Evolutionary conservation across 1,140 invertebrate genomes (phyloP).

Genomic region (Chrysomallon squamiferum): DNA sequence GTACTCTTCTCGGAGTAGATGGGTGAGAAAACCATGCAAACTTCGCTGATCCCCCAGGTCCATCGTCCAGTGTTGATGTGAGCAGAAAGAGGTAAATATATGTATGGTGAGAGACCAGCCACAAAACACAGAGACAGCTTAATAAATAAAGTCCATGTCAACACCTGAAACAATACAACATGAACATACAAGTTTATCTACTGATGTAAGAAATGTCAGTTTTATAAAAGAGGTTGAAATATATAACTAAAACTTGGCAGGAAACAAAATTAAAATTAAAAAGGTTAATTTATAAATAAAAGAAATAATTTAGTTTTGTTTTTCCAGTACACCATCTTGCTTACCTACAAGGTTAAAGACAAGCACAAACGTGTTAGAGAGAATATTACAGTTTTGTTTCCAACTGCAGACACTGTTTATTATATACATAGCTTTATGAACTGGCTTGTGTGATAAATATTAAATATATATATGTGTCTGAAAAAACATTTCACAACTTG

Average conservation of each 20-base stretch:
- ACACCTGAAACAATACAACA: conserved; percentile 29
- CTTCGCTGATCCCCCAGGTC: conserved; percentile 60
- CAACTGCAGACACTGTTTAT: no score
- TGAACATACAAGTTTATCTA: not conserved
- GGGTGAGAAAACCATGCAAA: conserved; percentile 52
- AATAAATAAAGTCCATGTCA: conserved; percentile 22
- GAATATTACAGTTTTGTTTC: no score
- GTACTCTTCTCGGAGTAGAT: conserved; percentile 56
- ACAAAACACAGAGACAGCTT: conserved; percentile 28
- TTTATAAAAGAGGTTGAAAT: not conserved
- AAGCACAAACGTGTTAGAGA: no score
- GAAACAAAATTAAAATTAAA: not conserved
- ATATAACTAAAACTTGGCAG: not conserved
- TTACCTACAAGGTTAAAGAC: no score
- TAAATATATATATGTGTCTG: no score
- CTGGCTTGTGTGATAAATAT: no score
- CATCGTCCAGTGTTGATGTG: conserved; percentile 37
- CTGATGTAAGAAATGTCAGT: not conserved
- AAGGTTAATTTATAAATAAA: no score
- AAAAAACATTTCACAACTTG: no score
- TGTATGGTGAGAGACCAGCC: conserved; percentile 50
- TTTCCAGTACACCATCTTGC: no score
- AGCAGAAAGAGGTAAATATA: conserved; percentile 55
- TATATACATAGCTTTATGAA: no score
- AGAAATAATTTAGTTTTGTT: no score